Conservation (phyloP, 2,888 invertebrate species). For the Nineta flava region DNA sequence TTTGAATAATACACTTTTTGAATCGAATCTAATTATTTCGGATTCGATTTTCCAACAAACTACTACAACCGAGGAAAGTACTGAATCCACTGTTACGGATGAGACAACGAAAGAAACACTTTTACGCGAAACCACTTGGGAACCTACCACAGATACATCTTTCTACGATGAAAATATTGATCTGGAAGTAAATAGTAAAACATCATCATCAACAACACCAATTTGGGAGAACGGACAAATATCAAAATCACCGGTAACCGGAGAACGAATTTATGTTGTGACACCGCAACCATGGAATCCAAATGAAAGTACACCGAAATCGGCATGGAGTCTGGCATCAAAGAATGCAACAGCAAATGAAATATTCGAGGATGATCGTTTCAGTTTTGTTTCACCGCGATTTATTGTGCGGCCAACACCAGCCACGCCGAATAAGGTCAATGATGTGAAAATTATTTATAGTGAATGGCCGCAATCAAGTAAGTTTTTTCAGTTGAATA, state of each 20-base stretch:
- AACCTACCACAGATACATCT: constrained; percentile 21
- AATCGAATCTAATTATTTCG: constrained; percentile 19
- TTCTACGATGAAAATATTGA: constrained; percentile 30
- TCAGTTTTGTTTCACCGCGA: constrained; percentile 29
- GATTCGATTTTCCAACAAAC: constrained; percentile 10
- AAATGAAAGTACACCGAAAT: constrained; percentile 17
- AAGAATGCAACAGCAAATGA: constrained; percentile 25
- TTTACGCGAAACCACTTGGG: constrained; percentile 14
- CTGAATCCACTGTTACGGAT: not conserved
- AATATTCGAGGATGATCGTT: constrained; percentile 21
- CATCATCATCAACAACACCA: constrained; percentile 20
- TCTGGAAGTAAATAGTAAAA: constrained; percentile 24
- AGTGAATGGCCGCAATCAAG: constrained; percentile 31
- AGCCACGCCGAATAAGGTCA: not conserved
- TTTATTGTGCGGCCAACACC: constrained; percentile 13
- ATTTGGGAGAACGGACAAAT: constrained; percentile 53
- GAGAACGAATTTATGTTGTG: constrained; percentile 69
- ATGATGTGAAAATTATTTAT: constrained; percentile 22
- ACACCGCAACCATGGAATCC: constrained; percentile 52
- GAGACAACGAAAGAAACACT: constrained; percentile 1
- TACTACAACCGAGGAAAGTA: constrained; percentile 1
- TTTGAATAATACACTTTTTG: constrained; percentile 21
- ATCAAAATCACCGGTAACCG: constrained; percentile 57
- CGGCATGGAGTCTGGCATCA: constrained; percentile 19
- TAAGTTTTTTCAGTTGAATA: constrained; percentile 18